Evolutionary conservation across 2,113 vertebrate species (phyloP).

Genomic region (zebrafish (Danio rerio)): DNA sequence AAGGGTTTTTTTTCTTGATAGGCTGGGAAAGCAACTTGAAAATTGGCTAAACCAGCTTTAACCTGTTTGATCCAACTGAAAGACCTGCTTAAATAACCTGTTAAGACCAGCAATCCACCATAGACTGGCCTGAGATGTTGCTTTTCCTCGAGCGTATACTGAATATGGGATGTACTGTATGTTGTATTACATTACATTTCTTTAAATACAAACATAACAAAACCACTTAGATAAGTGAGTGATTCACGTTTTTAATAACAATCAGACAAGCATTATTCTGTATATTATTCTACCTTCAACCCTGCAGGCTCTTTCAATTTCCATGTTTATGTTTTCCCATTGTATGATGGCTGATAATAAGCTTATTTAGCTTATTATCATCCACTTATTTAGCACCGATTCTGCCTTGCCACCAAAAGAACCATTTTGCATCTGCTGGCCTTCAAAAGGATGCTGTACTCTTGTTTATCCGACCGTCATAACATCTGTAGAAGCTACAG

Average conservation of each 20-base stretch:
- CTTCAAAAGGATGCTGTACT: background rate
- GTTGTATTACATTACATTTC: background rate
- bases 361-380: no score
- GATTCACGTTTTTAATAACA: no score
- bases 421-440: background rate
- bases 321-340: slow-evolving; percentile 60
- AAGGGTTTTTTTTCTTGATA: background rate
- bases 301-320: slow-evolving; percentile 59
- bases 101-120: background rate
- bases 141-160: background rate
- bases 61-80: background rate
- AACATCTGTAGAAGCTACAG: background rate
- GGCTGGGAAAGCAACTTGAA: background rate
- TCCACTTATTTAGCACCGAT: background rate
- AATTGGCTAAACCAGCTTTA: background rate
- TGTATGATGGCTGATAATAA: slow-evolving; percentile 69
- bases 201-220: background rate
- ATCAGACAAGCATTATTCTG: slow-evolving; percentile 56
- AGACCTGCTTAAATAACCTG: background rate
- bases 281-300: slow-evolving; percentile 64
- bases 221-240: background rate
- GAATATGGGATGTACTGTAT: background rate
- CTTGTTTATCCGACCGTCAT: background rate
- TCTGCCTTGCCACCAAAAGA: background rate
- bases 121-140: background rate